These are phyloP conservation scores for Apostichopus parvimensis DNA, from an alignment of 35 echinoderm and acorn worm species.

Conservation along the genomic window DNA sequence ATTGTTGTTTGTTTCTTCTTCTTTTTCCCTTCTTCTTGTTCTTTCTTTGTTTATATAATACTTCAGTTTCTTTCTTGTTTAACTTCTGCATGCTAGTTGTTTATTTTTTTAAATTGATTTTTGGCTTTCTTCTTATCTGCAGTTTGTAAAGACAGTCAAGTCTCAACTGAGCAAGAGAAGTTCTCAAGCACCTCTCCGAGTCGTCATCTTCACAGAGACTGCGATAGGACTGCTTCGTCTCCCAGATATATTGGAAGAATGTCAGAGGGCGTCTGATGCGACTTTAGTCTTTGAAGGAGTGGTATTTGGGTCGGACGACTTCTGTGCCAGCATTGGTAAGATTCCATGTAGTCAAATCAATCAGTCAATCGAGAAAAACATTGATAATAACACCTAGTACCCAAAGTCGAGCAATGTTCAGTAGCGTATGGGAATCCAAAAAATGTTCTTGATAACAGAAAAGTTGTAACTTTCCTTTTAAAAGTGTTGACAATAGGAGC, in stretches of 20 bases:
- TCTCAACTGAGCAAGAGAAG: slow-evolving; percentile 29
- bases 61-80: background rate
- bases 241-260: slow-evolving; percentile 72
- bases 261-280: slow-evolving; percentile 52
- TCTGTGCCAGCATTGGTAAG: slow-evolving; percentile 95
- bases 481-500: too few species aligned
- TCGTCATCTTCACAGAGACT: slow-evolving; percentile 83
- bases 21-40: background rate
- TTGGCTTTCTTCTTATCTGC: background rate
- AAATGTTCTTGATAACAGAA: too few species aligned
- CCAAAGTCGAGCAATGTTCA: too few species aligned
- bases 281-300: slow-evolving; percentile 82
- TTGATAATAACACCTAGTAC: too few species aligned
- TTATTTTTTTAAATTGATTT: background rate
- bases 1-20: too few species aligned
- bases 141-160: slow-evolving; percentile 72
- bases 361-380: too few species aligned
- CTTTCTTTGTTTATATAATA: background rate
- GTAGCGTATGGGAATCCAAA: too few species aligned
- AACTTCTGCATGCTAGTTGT: too few species aligned
- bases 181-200: slow-evolving; percentile 4
- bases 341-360: too few species aligned
- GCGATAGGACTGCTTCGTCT: slow-evolving; percentile 76
- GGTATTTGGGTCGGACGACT: slow-evolving; percentile 95
- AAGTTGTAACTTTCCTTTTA: too few species aligned